phyloP scores from a whole-genome alignment of 2,888 invertebrate genomes.

The Eurois occulta region DNA sequence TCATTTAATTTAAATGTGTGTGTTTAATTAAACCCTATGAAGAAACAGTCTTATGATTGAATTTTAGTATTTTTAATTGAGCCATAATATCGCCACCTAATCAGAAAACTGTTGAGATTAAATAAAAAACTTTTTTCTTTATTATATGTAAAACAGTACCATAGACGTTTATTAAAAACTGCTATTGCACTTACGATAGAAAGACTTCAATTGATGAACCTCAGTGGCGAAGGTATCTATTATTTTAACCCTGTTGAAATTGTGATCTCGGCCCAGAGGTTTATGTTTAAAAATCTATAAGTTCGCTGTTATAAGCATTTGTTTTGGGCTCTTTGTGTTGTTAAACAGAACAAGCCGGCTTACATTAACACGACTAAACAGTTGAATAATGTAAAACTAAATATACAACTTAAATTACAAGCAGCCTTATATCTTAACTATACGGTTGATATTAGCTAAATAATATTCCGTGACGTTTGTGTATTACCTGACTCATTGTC shows the following conservation, averaged over 20 bases:
- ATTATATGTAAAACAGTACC: neutral
- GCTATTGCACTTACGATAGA: neutral
- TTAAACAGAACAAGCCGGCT: neutral
- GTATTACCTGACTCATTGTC: neutral
- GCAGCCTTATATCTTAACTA: constrained; percentile 24
- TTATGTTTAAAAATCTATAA: neutral
- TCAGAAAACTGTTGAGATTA: constrained; percentile 12
- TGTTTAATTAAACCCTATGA: too few relatives aligned
- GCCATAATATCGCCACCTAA: neutral
- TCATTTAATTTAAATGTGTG: constrained; percentile 2
- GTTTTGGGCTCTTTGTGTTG: neutral
- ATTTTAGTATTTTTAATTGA: neutral
- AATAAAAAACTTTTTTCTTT: too few relatives aligned
- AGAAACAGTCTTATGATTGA: neutral
- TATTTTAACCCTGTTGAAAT: neutral
- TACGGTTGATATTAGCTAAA: constrained; percentile 26
- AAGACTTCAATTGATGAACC: neutral
- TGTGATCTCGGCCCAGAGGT: neutral
- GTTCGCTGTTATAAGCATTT: neutral
- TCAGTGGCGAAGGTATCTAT: neutral
- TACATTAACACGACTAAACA: neutral
- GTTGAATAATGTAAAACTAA: neutral
- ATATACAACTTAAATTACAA: constrained; percentile 4
- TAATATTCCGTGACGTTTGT: neutral
- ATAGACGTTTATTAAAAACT: neutral